phyloP scores from a whole-genome alignment of 2,888 invertebrate genomes.

The Galerucella calmariensis region DNA sequence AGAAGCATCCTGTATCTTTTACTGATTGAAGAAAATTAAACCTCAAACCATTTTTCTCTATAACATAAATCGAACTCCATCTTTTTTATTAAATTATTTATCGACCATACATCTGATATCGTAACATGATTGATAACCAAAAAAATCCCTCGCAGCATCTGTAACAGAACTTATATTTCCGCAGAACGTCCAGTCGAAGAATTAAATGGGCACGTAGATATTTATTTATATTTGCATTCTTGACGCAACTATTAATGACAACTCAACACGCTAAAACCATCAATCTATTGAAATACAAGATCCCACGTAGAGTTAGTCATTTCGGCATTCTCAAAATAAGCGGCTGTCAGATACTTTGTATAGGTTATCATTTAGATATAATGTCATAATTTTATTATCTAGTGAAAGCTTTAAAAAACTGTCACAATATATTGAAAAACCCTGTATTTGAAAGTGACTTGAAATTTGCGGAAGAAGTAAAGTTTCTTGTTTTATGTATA shows the following conservation, averaged over 20 bases:
- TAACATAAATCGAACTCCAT: not conserved
- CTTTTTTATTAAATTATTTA: not conserved
- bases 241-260: not conserved
- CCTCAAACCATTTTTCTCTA: too few species aligned
- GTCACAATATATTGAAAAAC: too few species aligned
- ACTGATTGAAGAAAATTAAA: too few species aligned
- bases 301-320: conserved; percentile 7
- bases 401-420: too few species aligned
- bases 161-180: conserved; percentile 8
- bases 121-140: conserved; percentile 5
- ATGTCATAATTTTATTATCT: too few species aligned
- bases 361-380: too few species aligned
- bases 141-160: not conserved
- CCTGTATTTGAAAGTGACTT: too few species aligned
- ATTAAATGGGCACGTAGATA: not conserved
- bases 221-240: conserved; percentile 3
- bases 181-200: not conserved
- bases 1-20: too few species aligned
- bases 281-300: not conserved
- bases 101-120: not conserved
- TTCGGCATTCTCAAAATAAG: not conserved
- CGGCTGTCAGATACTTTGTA: too few species aligned
- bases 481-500: too few species aligned
- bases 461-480: too few species aligned
- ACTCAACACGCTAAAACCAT: conserved; percentile 5